Percentiles rank a stretch among this genome's conserved stretches.
These are phyloP conservation scores for Hoplostethus atlanticus DNA, from an alignment of 2,797 vertebrate genomes.

Conservation along the genomic window DNA sequence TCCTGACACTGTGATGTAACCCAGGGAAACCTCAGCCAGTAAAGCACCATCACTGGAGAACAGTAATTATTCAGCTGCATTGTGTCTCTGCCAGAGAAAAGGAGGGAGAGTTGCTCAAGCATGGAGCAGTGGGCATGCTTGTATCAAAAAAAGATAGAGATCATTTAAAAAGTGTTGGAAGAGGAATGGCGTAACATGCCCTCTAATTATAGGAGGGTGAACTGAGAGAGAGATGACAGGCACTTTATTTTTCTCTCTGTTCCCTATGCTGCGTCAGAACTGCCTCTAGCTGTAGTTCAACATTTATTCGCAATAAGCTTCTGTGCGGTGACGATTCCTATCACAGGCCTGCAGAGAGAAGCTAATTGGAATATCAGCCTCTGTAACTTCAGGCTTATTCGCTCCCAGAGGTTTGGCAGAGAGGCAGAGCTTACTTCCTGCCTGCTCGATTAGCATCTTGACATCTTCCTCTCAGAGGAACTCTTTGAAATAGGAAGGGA, in stretches of 20 bases:
- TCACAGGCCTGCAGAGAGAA: slow-evolving; percentile 43
- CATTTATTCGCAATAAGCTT: slow-evolving; percentile 20
- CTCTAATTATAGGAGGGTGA: slow-evolving; percentile 17
- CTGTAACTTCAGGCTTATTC: slow-evolving; percentile 45
- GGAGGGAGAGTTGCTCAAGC: slow-evolving; percentile 10
- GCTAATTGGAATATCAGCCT: slow-evolving; percentile 61
- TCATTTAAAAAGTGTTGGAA: slow-evolving; percentile 32
- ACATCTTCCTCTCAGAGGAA: slow-evolving; percentile 15
- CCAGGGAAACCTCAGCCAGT: slow-evolving; percentile 29
- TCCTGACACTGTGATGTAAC: slow-evolving; percentile 33
- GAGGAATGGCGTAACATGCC: slow-evolving; percentile 24
- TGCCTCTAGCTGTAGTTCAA: slow-evolving; percentile 28
- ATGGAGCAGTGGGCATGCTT: slow-evolving; percentile 16
- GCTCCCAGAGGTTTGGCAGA: slow-evolving; percentile 43
- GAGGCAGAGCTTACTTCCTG: slow-evolving; percentile 11
- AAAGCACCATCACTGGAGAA: slow-evolving; percentile 26
- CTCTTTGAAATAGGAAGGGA: slow-evolving; percentile 37
- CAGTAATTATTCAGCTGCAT: neutral
- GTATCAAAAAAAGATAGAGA: slow-evolving; percentile 19
- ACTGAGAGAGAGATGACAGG: neutral
- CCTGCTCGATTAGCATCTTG: slow-evolving; percentile 34
- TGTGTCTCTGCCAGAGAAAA: slow-evolving; percentile 12
- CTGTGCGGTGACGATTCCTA: slow-evolving; percentile 36
- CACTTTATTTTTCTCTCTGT: slow-evolving; percentile 11
- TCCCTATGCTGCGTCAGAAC: slow-evolving; percentile 2